Evolutionary conservation across 2,113 vertebrate species (phyloP).

Genomic region (Pseudopipra pipra): DNA sequence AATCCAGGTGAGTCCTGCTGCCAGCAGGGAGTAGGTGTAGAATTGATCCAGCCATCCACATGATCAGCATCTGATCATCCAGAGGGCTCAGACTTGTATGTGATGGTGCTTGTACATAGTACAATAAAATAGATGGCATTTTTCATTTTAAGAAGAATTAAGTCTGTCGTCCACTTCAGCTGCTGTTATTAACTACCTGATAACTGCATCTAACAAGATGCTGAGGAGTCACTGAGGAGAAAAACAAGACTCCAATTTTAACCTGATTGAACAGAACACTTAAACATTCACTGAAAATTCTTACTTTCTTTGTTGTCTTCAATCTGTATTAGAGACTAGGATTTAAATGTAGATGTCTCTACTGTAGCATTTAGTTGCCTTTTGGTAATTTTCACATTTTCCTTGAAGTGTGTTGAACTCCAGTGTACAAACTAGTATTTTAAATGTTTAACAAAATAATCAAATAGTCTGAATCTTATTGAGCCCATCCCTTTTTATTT

Average conservation of each 20-base stretch:
- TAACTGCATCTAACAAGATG: slow-evolving; percentile 40
- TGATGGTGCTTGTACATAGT: neutral
- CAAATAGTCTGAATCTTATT: neutral
- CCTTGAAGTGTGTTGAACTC: neutral
- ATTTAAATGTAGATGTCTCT: neutral
- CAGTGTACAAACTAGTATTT: neutral
- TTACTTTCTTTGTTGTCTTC: neutral
- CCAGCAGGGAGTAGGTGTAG: neutral
- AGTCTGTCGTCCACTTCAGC: neutral
- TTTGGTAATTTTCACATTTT: neutral
- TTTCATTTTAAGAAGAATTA: neutral
- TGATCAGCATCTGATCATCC: neutral
- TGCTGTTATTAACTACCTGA: slow-evolving; percentile 1
- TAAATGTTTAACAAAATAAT: neutral
- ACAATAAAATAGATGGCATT: neutral
- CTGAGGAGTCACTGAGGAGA: neutral
- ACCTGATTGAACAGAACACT: neutral
- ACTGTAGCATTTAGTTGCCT: neutral
- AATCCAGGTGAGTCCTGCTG: neutral
- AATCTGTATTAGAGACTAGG: neutral
- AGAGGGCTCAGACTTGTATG: neutral
- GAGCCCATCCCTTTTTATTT: neutral
- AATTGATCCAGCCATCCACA: neutral
- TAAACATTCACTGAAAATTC: neutral
- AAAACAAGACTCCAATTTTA: slow-evolving; percentile 9